These are phyloP conservation scores for Eupithecia abbreviata DNA, from an alignment of 2,888 invertebrate genomes.

Conservation along the genomic window DNA sequence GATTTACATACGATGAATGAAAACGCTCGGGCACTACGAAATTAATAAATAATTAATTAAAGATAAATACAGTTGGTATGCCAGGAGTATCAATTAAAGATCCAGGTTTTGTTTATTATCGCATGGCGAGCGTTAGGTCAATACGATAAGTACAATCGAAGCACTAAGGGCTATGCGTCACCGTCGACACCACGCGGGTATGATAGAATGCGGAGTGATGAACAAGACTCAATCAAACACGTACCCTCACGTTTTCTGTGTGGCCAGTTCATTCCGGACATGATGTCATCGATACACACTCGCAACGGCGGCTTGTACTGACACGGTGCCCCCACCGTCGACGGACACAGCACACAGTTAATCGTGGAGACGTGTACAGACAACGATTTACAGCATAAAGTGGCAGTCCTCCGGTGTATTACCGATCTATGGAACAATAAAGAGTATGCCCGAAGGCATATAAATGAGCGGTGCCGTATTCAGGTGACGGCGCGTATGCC, in stretches of 20 bases:
- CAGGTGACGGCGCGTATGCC: constrained; percentile 74
- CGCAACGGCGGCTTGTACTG: constrained; percentile 73
- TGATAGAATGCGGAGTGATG: constrained; percentile 58
- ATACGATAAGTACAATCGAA: constrained; percentile 21
- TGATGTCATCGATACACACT: constrained; percentile 78
- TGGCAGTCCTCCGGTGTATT: constrained; percentile 83
- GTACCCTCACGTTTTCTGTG: constrained; percentile 76
- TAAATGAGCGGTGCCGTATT: constrained; percentile 78
- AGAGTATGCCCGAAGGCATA: constrained; percentile 75
- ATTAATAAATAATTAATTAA: constrained; percentile 32
- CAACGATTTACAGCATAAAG: constrained; percentile 83
- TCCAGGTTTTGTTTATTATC: constrained; percentile 26
- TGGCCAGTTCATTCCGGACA: constrained; percentile 76
- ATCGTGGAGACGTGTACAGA: constrained; percentile 80
- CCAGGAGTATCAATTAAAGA: constrained; percentile 21
- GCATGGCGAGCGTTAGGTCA: constrained; percentile 20
- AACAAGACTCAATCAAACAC: constrained; percentile 64
- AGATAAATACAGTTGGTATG: constrained; percentile 22
- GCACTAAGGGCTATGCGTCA: constrained; percentile 62
- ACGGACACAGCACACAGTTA: constrained; percentile 74
- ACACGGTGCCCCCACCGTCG: constrained; percentile 65
- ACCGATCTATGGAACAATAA: constrained; percentile 83
- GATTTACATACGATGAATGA: constrained; percentile 36
- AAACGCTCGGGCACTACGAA: constrained; percentile 21
- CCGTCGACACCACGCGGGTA: constrained; percentile 44